phyloP scores from a whole-genome alignment of 2,888 invertebrate genomes.

The Allophyes oxyacanthae region DNA sequence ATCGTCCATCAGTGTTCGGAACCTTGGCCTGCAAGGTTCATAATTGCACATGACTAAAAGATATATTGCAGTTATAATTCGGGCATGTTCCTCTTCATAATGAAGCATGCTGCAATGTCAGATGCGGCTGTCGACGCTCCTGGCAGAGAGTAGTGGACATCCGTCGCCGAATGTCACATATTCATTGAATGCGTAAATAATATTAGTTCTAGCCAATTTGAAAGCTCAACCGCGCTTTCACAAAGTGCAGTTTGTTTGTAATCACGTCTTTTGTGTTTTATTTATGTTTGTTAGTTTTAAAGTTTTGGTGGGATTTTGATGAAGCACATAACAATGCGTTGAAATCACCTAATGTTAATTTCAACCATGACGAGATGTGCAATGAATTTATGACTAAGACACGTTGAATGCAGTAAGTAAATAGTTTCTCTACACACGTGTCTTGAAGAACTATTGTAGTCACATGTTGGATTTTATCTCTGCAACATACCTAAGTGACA shows the following conservation, averaged over 20 bases:
- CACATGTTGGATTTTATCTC: too few relatives aligned
- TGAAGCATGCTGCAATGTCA: conserved; percentile 69
- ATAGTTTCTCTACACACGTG: too few relatives aligned
- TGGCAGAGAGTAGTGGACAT: conserved; percentile 54
- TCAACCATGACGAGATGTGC: conserved; percentile 1
- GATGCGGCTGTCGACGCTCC: conserved; percentile 60
- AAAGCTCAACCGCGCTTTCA: conserved; percentile 41
- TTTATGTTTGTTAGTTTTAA: conserved; percentile 8
- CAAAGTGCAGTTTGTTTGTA: conserved; percentile 31
- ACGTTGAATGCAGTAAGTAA: conserved; percentile 19
- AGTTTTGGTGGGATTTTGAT: conserved; percentile 1
- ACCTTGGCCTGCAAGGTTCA: conserved; percentile 75
- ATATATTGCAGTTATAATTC: conserved; percentile 71
- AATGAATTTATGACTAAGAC: conserved; percentile 24
- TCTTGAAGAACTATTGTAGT: too few relatives aligned
- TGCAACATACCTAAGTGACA: too few relatives aligned
- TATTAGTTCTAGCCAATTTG: conserved; percentile 59
- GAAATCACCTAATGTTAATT: conserved; percentile 14
- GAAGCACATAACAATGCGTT: conserved; percentile 2
- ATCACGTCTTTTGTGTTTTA: conserved; percentile 15
- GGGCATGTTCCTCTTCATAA: conserved; percentile 63
- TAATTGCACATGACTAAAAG: conserved; percentile 66
- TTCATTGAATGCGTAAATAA: conserved; percentile 62
- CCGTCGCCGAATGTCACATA: conserved; percentile 59
- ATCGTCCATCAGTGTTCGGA: conserved; percentile 64